Conservation (phyloP, 2,113 vertebrate species). For the Pseudorasbora parva region DNA sequence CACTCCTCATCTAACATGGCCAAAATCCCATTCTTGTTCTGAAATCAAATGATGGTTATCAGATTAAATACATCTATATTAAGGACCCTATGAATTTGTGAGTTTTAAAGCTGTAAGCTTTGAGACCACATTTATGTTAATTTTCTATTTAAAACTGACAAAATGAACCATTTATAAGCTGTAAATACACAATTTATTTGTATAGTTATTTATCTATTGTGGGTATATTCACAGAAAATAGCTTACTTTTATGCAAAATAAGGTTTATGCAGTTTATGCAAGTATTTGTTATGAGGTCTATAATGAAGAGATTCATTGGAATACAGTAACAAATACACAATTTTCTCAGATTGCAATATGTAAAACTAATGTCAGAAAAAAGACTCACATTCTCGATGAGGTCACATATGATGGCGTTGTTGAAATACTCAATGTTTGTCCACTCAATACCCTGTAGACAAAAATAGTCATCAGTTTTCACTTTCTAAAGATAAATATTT, state of each 20-base stretch:
- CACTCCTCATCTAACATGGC: constrained; percentile 99
- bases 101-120: neutral
- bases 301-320: too few relatives aligned
- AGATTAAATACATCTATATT: neutral
- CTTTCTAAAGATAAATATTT: neutral
- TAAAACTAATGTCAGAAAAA: neutral
- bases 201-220: too few relatives aligned
- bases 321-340: too few relatives aligned
- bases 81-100: neutral
- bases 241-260: too few relatives aligned
- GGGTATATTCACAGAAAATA: too few relatives aligned
- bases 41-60: neutral
- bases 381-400: constrained; percentile 98
- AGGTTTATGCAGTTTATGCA: too few relatives aligned
- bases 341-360: neutral
- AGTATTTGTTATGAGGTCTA: too few relatives aligned
- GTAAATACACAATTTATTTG: too few relatives aligned
- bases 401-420: constrained; percentile 97
- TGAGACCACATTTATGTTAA: neutral
- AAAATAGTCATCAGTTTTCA: constrained; percentile 55
- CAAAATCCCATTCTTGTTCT: constrained; percentile 91
- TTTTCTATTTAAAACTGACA: neutral
- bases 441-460: constrained; percentile 90
- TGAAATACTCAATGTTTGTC: constrained; percentile 99
- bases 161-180: too few relatives aligned